Conservation (phyloP, 2,797 vertebrate species). For the Crenuchus spilurus region DNA sequence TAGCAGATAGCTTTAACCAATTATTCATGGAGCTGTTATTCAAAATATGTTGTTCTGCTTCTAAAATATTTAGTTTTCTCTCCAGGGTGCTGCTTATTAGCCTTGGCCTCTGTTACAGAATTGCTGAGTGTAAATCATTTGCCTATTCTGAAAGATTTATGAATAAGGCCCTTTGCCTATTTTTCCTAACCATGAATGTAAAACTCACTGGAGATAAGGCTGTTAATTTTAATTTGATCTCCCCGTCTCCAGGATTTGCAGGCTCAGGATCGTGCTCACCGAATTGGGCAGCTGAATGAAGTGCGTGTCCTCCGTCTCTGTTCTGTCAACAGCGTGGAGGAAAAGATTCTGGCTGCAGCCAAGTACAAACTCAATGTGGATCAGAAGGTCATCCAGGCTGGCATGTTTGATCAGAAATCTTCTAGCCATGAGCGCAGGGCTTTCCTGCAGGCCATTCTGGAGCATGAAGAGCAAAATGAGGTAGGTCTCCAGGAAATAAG, state of each 20-base stretch:
- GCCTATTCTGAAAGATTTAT: not conserved
- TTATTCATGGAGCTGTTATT: not conserved
- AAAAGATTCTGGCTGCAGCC: constrained; percentile 95
- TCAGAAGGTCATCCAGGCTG: constrained; percentile 97
- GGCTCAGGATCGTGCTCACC: constrained; percentile 94
- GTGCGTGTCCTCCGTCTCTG: constrained; percentile 93
- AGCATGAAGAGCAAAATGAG: constrained; percentile 96
- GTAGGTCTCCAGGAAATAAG: constrained; percentile 63
- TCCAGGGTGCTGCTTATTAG: not conserved
- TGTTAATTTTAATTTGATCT: not conserved
- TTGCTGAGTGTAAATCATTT: not conserved
- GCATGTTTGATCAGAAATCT: constrained; percentile 99
- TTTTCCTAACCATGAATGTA: not conserved
- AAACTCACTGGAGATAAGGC: not conserved
- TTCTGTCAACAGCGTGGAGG: constrained; percentile 96
- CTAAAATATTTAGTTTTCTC: not conserved
- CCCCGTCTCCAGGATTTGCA: constrained; percentile 85
- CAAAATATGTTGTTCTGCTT: not conserved
- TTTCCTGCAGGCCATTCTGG: constrained; percentile 93
- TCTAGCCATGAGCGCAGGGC: constrained; percentile 92
- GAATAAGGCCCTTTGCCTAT: not conserved
- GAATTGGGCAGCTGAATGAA: constrained; percentile 96
- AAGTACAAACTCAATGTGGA: constrained; percentile 98
- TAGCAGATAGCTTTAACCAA: not conserved
- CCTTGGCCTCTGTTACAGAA: not conserved